phyloP scores from a whole-genome alignment of 2,797 vertebrate species.

The Enteromius argenteus region DNA sequence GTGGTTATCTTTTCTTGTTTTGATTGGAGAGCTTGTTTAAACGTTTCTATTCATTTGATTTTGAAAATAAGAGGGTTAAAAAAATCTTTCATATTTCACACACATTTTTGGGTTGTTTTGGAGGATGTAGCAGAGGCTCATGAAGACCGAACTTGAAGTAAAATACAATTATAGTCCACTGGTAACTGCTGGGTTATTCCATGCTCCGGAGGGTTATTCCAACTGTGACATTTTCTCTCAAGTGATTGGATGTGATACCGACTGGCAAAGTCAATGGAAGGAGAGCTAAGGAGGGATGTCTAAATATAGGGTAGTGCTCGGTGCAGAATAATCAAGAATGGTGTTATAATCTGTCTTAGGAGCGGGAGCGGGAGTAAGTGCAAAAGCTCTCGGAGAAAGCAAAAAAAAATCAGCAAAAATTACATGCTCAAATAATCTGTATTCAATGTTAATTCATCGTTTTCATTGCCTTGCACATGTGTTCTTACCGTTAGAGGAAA shows the following conservation, averaged over 20 bases:
- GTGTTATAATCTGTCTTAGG: slow-evolving; percentile 30
- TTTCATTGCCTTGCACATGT: neutral
- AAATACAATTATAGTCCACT: slow-evolving; percentile 27
- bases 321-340: slow-evolving; percentile 34
- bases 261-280: slow-evolving; percentile 73
- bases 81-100: neutral
- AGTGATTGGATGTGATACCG: slow-evolving; percentile 76
- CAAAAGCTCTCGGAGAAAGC: slow-evolving; percentile 27
- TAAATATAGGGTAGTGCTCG: slow-evolving; percentile 43
- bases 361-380: neutral
- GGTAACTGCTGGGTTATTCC: slow-evolving; percentile 18
- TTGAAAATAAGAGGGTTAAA: neutral
- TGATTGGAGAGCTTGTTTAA: neutral
- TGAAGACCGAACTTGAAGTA: slow-evolving; percentile 21
- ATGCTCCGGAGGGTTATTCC: slow-evolving; percentile 24
- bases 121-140: neutral
- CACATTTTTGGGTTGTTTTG: neutral
- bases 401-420: slow-evolving; percentile 10
- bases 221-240: slow-evolving; percentile 72
- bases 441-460: slow-evolving; percentile 5
- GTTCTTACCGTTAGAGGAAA: neutral
- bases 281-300: slow-evolving; percentile 38
- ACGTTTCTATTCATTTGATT: neutral
- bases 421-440: neutral
- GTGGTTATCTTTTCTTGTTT: neutral